Base-by-base conservation (phyloP, 2,113 vertebrate genomes). In the Sylvilagus bachmani region DNA sequence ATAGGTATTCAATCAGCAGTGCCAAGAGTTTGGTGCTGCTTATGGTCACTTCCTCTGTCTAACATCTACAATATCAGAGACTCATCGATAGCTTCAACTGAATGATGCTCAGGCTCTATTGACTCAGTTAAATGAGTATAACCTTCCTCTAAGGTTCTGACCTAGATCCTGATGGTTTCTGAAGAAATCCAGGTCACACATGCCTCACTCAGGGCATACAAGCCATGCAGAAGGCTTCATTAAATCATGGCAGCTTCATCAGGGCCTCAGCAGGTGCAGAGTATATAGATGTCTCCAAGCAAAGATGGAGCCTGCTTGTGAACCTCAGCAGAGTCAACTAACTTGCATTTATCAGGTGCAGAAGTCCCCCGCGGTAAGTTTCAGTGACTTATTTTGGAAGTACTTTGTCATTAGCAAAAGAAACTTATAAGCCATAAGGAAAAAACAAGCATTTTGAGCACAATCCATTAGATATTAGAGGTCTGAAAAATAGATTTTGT, bases 211-310 rank as follows among this genome's bases (percentile, higher is more conserved):
- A 5, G 27, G 24, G 1, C 1, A 8, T 3, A 2, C 24, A 64
- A 7, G 14, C 9, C 49, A 3, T 6, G 1, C 7, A 5, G 58
- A 74, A 3, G 22, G 16, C 11, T 61, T 84, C 16, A 2, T 22
- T 2, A 29, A 64, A 38, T 38, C 19, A 17, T 33, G 5, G 55
- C 11, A 1, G 1, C 25, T 33, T 16, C 24, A 5, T 2, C 17
- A 0, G 5, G 33, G 4, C 44, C 62, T 44, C 64, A 16, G 2
- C 70, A 69, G 27, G 79, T 27, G 16, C n/a, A 16, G 10, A n/a
- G 21, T 91, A 62, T 61, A 33, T 13, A 61, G 25, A 10, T 33
- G 64, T 81, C 91, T 71, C 14, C 61, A 36, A 66, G 44, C 16
- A 58, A 55, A 82, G 64, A 44, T n/a, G 8, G 49, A 64, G 29